Percentiles rank a stretch among this genome's conserved stretches.
phyloP scores from a whole-genome alignment of 2,888 invertebrate species.

The Melinaea marsaeus region DNA sequence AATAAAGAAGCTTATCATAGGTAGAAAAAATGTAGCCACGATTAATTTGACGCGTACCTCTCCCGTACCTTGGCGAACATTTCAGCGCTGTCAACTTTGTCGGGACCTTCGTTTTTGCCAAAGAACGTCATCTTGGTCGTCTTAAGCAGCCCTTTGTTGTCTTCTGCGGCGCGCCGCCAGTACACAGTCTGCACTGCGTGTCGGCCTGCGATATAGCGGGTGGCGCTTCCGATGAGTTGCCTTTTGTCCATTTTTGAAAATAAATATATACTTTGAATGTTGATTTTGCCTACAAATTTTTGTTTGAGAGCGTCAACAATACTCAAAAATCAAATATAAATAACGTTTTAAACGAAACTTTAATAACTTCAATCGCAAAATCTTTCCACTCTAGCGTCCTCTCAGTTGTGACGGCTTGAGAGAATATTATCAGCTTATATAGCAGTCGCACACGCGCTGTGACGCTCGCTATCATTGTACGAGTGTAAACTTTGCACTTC shows the following conservation, averaged over 20 bases:
- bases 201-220: slow-evolving; percentile 84
- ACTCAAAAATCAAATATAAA: slow-evolving; percentile 16
- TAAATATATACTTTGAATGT: background rate
- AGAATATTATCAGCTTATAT: slow-evolving; percentile 32
- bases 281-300: background rate
- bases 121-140: slow-evolving; percentile 79
- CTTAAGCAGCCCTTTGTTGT: slow-evolving; percentile 71
- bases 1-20: too few relatives aligned
- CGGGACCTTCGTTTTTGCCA: slow-evolving; percentile 70
- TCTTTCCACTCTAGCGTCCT: slow-evolving; percentile 8
- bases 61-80: slow-evolving; percentile 69
- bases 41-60: slow-evolving; percentile 75
- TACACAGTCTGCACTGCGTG: slow-evolving; percentile 87
- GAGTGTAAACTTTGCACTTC: slow-evolving; percentile 58
- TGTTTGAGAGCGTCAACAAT: background rate
- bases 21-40: slow-evolving; percentile 36
- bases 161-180: slow-evolving; percentile 80
- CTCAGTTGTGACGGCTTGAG: slow-evolving; percentile 17
- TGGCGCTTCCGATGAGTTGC: slow-evolving; percentile 82
- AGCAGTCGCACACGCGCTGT: slow-evolving; percentile 37
- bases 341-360: too few relatives aligned
- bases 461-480: slow-evolving; percentile 39
- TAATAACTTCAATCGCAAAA: too few relatives aligned
- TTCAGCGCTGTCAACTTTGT: slow-evolving; percentile 67
- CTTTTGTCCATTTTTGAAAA: slow-evolving; percentile 64